Conservation (phyloP, 2,888 invertebrate genomes). For the Autographa pulchrina region DNA sequence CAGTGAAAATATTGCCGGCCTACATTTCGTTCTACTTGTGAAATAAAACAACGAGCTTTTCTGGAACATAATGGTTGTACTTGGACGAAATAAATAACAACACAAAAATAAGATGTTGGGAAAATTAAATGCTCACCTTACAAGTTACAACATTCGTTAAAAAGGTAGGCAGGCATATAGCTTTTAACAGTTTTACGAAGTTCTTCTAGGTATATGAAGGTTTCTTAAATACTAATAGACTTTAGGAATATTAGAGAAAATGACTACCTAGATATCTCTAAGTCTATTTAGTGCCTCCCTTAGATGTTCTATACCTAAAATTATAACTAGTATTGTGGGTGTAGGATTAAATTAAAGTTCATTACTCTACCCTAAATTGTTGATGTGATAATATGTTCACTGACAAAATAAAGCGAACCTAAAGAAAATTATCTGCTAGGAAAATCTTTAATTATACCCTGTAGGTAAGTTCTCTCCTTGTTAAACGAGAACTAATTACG, state of each 20-base stretch:
- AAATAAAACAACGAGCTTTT: conserved; percentile 46
- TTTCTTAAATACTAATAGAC: background rate
- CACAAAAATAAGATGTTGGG: conserved; percentile 14
- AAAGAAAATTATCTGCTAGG: background rate
- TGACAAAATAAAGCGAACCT: background rate
- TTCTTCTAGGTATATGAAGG: background rate
- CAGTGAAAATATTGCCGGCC: conserved; percentile 41
- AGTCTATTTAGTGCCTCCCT: too few relatives aligned
- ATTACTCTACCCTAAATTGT: background rate
- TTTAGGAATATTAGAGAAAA: too few relatives aligned
- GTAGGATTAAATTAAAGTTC: background rate
- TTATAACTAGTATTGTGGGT: too few relatives aligned
- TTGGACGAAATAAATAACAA: conserved; percentile 27
- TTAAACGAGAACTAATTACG: conserved; percentile 4
- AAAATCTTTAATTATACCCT: background rate
- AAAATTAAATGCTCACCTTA: conserved; percentile 15
- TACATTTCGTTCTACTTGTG: conserved; percentile 48
- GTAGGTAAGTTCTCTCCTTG: background rate
- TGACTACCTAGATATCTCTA: too few relatives aligned
- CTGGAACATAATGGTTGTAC: conserved; percentile 39
- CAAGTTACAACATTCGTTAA: conserved; percentile 5
- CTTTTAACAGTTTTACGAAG: too few relatives aligned
- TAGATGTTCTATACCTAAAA: too few relatives aligned
- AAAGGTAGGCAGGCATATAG: background rate
- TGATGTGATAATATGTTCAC: background rate